Evolutionary conservation across 2,113 vertebrate genomes (phyloP).

Genomic region (Zosterops japonicus): DNA sequence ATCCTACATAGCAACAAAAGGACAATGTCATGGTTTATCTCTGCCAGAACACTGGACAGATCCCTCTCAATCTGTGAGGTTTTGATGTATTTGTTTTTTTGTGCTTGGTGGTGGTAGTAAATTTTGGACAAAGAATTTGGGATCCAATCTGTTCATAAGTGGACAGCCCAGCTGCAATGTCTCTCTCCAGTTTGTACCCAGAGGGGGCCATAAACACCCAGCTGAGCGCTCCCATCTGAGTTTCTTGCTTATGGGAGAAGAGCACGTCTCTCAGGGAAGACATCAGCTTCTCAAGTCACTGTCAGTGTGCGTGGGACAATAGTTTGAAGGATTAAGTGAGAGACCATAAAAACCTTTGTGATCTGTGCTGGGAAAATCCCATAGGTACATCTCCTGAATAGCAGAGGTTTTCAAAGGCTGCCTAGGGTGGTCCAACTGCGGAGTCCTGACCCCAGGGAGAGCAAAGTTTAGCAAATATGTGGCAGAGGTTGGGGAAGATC

Average conservation of each 20-base stretch:
- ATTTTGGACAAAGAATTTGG: not conserved
- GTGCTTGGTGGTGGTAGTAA: not conserved
- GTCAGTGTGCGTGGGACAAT: not conserved
- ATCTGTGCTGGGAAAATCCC: not conserved
- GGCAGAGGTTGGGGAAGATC: not conserved
- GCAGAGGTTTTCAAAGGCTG: not conserved
- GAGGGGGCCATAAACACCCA: not conserved
- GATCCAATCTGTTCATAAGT: not conserved
- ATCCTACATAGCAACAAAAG: not conserved
- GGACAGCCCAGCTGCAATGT: not conserved
- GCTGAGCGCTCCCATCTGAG: not conserved
- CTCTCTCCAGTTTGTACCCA: not conserved
- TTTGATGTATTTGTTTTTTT: not conserved
- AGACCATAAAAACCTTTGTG: not conserved
- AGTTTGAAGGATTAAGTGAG: not conserved
- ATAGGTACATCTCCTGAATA: not conserved
- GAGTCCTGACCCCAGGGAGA: not conserved
- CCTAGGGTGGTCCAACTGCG: not conserved
- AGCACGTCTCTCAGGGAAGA: not conserved
- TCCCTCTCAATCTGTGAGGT: not conserved
- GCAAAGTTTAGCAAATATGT: not conserved
- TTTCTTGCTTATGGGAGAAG: not conserved
- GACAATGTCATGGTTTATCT: not conserved
- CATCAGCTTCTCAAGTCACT: not conserved
- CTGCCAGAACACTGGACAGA: not conserved